Base-by-base conservation (phyloP, 2,113 vertebrate genomes). In the Formicarius rufipectus region DNA sequence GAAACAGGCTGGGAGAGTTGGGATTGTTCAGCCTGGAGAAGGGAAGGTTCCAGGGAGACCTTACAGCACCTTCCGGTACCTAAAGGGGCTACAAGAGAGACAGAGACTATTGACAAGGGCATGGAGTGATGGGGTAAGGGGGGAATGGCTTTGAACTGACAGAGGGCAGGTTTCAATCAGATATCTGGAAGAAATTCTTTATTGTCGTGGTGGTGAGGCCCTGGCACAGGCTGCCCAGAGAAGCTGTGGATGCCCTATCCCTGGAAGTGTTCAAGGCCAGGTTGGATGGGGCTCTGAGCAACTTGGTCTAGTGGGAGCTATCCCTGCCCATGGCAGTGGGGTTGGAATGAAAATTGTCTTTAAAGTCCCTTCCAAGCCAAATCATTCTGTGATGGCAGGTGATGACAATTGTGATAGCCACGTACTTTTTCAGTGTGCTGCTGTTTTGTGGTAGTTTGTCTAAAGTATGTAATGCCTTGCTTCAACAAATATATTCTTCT, bases 371-470 rank as follows among this genome's bases (percentile, higher is more conserved):
- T 27, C n/a, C 40, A 69, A 10, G 9, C 14, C 8, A 40, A 76
- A 62, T 25, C 9, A 23, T 62, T 27, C 40, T 22, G 0, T 55
- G n/a, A 22, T 35, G 55, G 30, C 8, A 23, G 39, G 23, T 22
- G 44, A n/a, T 74, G 22, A 35, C 24, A 55, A 2, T n/a, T 69
- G 13, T 87, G 53, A 47, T 40, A 56, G n/a, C n/a, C 39, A 1
- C 1, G 1, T 7, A 0, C 25, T n/a, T 77, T 44, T 76, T 23
- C 49, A 62, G n/a, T 3, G 1, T 3, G 28, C 66, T 82, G 40
- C 44, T 31, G 16, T 33, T 82, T 83, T 33, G 47, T 31, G 81
- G 37, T 35, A 33, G 19, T 28, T 89, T 74, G 4, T 10, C 39
- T 59, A 0, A 59, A 55, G 14, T 40, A 31, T 9, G 4, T 9